Evolutionary conservation across 2,113 vertebrate genomes (phyloP), one percentile per base, ranked within the genome.

Genomic region (Dissostichus mawsoni): DNA sequence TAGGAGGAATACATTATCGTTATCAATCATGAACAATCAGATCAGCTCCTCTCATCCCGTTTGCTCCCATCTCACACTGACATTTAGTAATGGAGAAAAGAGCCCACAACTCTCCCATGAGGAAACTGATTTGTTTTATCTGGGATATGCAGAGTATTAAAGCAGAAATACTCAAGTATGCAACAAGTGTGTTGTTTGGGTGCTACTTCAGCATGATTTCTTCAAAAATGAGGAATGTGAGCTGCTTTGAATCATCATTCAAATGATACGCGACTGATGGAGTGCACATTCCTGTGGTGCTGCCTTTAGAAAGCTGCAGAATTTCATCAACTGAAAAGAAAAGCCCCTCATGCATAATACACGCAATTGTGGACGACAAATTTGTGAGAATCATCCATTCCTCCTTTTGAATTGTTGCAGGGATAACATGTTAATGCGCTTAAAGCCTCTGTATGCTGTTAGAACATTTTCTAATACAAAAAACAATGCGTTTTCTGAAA

Each of bases 21-120:
- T 84, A 87, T 87, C 84, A 79, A 62, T 88, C 81, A 79, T 67
- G 50, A 78, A 72, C 74, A 84, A 89, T 92, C 79, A 89, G 64
- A 82, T 84, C 78, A 82, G 61, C 72, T 81, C 61, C 69, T 78
- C 72, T 81, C 73, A 82, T 85, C 66, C 73, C 56, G 55, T 48
- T 47, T 41, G 68, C 50, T 87, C 47, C 47, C 57, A 53, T 55
- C 51, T 23, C 72, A 81, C 62, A 52, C 80, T 82, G 76, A 66
- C 76, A 73, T 79, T 87, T 78, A 16, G 58, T 76, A 75, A 80
- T 89, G 72, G 61, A 83, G 79, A 75, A 69, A 81, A 67, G 44
- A 84, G 55, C 65, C 57, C 45, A 69, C 33, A 66, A 50, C 47
- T 71, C 59, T 69, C 69, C 73, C 63, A 17, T 33, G 56, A 67